These are phyloP conservation scores for Manis crassicaudata DNA, from an alignment of 2,797 vertebrate genomes.

Conservation along the genomic window DNA sequence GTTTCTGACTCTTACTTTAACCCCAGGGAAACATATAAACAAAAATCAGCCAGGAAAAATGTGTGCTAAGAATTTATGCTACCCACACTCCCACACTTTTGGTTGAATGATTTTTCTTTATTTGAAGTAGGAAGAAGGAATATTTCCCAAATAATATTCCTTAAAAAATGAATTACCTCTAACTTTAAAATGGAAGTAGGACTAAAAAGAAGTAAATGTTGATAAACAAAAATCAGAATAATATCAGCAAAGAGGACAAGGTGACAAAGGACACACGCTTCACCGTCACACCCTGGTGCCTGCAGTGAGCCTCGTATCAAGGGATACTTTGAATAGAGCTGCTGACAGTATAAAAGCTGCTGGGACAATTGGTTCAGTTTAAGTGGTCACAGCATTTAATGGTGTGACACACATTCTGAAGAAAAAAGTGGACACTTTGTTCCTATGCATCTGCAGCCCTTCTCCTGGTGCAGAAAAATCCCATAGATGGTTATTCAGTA, in stretches of 20 bases:
- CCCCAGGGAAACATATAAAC: conserved; percentile 1
- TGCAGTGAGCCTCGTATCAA: neutral
- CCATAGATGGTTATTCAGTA: neutral
- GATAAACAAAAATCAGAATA: conserved; percentile 6
- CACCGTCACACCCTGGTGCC: neutral
- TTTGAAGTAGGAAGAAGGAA: neutral
- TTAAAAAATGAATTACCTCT: neutral
- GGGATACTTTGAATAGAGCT: neutral
- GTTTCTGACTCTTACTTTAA: neutral
- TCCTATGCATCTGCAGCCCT: neutral
- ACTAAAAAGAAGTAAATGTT: neutral
- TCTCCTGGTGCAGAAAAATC: neutral
- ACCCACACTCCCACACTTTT: neutral
- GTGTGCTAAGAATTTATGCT: neutral
- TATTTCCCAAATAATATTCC: neutral
- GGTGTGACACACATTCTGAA: neutral
- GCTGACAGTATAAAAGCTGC: neutral
- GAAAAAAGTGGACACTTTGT: neutral
- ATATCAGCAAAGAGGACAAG: neutral
- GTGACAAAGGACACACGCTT: neutral
- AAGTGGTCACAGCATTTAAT: neutral
- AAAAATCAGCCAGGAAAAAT: conserved; percentile 29
- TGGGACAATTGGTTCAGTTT: neutral
- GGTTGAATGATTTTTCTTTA: conserved; percentile 24
- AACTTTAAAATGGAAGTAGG: neutral